A percentile compares a stretch with the other conserved stretches of the same genome.
phyloP scores from a whole-genome alignment of 2,797 vertebrate genomes.

The Parauchenoglanis ngamensis region DNA sequence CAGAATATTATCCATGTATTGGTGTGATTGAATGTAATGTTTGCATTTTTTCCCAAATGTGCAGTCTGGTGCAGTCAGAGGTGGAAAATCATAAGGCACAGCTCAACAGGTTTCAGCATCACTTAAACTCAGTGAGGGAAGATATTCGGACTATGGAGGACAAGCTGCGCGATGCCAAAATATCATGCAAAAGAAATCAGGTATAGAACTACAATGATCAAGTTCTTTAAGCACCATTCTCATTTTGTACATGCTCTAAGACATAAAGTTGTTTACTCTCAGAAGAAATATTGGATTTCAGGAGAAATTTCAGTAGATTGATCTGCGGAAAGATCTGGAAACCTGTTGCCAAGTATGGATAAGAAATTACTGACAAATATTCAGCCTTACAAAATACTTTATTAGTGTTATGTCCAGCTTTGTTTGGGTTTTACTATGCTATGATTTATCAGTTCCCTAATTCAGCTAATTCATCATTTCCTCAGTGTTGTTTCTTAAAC shows the following conservation, averaged over 20 bases:
- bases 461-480: not conserved
- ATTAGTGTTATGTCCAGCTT: not conserved
- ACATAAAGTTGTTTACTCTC: not conserved
- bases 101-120: conserved; percentile 67
- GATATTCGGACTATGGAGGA: conserved; percentile 65
- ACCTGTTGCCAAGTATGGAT: not conserved
- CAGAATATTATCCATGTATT: not conserved
- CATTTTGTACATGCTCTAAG: not conserved
- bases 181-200: conserved; percentile 58
- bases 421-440: not conserved
- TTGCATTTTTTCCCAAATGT: conserved; percentile 20
- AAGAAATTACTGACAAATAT: not conserved
- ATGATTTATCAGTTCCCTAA: not conserved
- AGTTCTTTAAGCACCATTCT: not conserved
- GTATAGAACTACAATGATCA: conserved; percentile 23
- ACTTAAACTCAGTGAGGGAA: conserved; percentile 62
- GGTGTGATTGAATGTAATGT: not conserved
- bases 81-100: conserved; percentile 68
- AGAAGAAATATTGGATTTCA: not conserved
- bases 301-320: not conserved
- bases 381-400: too few relatives aligned
- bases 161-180: conserved; percentile 60
- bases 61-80: conserved; percentile 58
- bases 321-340: not conserved
- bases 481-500: too few relatives aligned